Conservation (phyloP, 2,113 vertebrate species). For the Balaeniceps rex region DNA sequence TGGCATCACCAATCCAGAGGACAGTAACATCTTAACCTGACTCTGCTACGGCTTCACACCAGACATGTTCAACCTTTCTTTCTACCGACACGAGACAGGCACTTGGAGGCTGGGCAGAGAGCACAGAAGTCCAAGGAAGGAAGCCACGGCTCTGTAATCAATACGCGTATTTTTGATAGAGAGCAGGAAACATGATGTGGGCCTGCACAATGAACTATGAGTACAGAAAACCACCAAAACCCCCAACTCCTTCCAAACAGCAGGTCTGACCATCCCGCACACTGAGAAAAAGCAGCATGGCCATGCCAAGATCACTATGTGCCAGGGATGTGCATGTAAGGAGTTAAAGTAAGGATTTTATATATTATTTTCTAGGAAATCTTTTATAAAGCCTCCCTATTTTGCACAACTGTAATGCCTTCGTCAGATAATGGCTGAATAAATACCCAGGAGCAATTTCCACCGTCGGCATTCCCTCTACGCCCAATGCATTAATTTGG, state of each 20-base stretch:
- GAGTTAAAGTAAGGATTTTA: not conserved
- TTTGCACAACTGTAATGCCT: not conserved
- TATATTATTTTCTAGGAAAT: not conserved
- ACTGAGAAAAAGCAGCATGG: fast-evolving
- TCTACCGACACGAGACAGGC: not conserved
- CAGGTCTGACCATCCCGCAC: not conserved
- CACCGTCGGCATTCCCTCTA: not conserved
- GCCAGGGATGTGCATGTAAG: not conserved
- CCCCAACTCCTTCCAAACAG: not conserved
- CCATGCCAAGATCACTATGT: not conserved
- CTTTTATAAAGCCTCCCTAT: not conserved
- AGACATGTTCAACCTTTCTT: not conserved
- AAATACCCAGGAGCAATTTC: not conserved
- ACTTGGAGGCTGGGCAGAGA: not conserved
- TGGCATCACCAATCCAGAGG: not conserved
- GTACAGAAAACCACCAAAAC: not conserved
- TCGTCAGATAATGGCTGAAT: not conserved
- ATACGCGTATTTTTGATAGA: not conserved
- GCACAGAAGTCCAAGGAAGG: not conserved
- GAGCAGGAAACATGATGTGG: fast-evolving
- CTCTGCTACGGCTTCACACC: not conserved
- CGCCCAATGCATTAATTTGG: not conserved
- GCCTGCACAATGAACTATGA: not conserved
- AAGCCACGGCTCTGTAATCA: not conserved
- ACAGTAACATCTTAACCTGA: not conserved